Base-by-base conservation (phyloP, 2,797 vertebrate species). In the Serranus cabrilla region DNA sequence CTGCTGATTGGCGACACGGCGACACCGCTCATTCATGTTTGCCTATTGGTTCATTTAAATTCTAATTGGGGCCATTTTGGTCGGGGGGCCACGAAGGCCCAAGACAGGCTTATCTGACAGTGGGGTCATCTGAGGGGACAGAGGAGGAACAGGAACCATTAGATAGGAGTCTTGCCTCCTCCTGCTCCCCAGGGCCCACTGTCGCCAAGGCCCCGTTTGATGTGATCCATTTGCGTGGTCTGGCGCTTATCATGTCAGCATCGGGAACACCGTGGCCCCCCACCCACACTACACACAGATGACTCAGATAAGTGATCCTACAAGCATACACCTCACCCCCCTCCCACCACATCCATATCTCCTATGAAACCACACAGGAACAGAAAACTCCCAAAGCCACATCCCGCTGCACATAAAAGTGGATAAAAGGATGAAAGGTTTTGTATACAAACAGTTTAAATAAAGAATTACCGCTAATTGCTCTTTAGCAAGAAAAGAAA, bases 391-490 rank as follows among this genome's bases (percentile, higher is more conserved):
- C 94, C 89, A 86, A 83, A 91, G 80, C 83, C 76, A 87, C 89
- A 92, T 92, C 87, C 89, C 82, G 62, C 80, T 77, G 83, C 89
- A 95, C 91, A 95, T 93, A 93, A 93, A 91, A 94, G 92, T 91
- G 88, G 90, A 95, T 94, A 93, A 94, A 95, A 90, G 94, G 92
- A 95, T 95, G 93, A 95, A 95, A 94, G 94, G 91, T 79, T 94
- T 90, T 92, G 93, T 95, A 90, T 91, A 94, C 93, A 95, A 95
- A 95, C 93, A 92, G 91, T 95, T 95, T 94, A 94, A 95, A 95
- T 94, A 94, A 95, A 93, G 94, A 94, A 94, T 95, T 95, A 96
- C 65, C 64, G 40, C 90, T 95, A 96, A 95, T 95, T 93, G 92
- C 90, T 91, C 87, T 93, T 93, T 86, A 94, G 94, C 92, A 85